Evolutionary conservation across 2,113 vertebrate species (phyloP).

Genomic region (Limanda limanda): DNA sequence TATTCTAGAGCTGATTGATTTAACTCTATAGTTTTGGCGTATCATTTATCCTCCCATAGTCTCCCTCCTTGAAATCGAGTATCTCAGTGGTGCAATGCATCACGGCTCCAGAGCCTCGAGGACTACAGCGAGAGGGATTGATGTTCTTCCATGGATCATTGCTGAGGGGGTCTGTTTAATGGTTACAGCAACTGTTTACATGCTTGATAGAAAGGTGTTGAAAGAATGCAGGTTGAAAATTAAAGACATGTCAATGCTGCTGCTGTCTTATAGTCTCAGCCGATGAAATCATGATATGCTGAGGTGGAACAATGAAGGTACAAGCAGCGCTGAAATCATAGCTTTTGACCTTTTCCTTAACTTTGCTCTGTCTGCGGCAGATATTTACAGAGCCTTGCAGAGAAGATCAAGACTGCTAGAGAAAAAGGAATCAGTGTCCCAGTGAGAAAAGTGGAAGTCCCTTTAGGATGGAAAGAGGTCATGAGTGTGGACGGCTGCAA

Average conservation of each 20-base stretch:
- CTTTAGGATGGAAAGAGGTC: constrained; percentile 28
- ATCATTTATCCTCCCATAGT: constrained; percentile 59
- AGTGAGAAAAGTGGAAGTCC: constrained; percentile 18
- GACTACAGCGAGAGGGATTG: constrained; percentile 39
- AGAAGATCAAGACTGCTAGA: constrained; percentile 39
- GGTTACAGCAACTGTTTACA: constrained; percentile 44
- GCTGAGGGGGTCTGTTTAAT: constrained; percentile 37
- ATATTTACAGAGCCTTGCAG: constrained; percentile 59
- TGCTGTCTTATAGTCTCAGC: constrained; percentile 9
- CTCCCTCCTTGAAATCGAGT: constrained; percentile 47
- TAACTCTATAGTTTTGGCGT: constrained; percentile 61
- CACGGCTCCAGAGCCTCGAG: constrained; percentile 56
- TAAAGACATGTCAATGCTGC: not conserved
- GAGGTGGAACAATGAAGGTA: constrained; percentile 11
- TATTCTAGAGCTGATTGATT: constrained; percentile 70
- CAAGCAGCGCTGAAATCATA: constrained; percentile 42
- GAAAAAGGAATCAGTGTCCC: constrained; percentile 33
- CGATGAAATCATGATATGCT: not conserved
- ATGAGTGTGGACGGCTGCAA: constrained; percentile 4
- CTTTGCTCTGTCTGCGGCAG: constrained; percentile 61
- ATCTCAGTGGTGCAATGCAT: constrained; percentile 64
- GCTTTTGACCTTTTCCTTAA: constrained; percentile 74
- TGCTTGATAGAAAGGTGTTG: constrained; percentile 31
- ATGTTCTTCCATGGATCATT: constrained; percentile 52
- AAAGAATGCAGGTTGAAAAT: constrained; percentile 7